Evolutionary conservation across 2,113 vertebrate genomes (phyloP).

Genomic region (Amblyopsis rosae): DNA sequence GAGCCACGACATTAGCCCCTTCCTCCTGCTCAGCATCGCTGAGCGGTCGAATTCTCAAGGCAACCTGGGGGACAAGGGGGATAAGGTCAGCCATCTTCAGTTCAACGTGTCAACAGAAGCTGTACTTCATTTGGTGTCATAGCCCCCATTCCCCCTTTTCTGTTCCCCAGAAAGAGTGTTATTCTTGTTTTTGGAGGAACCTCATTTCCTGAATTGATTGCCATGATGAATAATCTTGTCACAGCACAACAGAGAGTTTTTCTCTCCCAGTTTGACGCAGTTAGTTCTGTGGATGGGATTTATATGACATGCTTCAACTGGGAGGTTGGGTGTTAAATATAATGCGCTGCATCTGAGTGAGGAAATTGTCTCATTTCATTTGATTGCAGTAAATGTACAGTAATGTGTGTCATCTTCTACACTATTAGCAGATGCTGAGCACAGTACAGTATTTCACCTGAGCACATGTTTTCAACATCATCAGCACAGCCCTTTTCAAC

Average conservation of each 20-base stretch:
- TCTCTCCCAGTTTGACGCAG: too few species aligned
- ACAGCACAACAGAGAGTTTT: too few species aligned
- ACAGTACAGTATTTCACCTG: not conserved
- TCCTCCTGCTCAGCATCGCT: conserved; percentile 85
- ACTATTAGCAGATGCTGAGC: not conserved
- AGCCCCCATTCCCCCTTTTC: too few species aligned
- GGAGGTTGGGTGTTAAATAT: too few species aligned
- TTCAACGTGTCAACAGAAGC: not conserved
- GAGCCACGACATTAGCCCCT: conserved; percentile 83
- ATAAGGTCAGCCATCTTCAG: not conserved
- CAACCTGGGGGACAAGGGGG: conserved; percentile 76
- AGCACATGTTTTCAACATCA: not conserved
- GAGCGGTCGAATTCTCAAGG: conserved; percentile 87
- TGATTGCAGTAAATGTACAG: not conserved
- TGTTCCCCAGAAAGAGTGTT: too few species aligned
- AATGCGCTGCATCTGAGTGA: not conserved
- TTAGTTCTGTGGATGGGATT: too few species aligned
- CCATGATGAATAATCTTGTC: not conserved
- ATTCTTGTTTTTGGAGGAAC: not conserved
- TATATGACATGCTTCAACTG: too few species aligned
- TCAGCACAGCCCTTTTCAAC: too few species aligned
- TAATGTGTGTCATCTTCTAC: not conserved
- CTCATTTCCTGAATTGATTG: not conserved
- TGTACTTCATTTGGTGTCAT: not conserved
- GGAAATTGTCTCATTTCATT: not conserved